Base-by-base conservation (phyloP, 2,888 invertebrate genomes). In the Megamerina dolium region DNA sequence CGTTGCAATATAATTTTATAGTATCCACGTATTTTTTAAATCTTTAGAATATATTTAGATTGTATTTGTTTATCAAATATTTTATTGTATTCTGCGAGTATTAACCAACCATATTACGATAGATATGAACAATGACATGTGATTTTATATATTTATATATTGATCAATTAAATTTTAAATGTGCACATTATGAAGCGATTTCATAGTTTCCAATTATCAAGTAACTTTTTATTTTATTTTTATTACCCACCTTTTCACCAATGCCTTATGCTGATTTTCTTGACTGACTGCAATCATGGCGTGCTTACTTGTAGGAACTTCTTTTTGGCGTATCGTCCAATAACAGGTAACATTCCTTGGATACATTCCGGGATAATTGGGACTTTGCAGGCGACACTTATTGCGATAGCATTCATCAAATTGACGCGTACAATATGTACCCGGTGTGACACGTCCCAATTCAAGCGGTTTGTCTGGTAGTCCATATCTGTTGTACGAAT, bases 211-310 rank as follows among this genome's bases (percentile, higher is more conserved):
- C n/a, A n/a, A n/a, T n/a, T n/a, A n/a, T n/a, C n/a, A n/a, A n/a
- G n/a, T n/a, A n/a, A n/a, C n/a, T n/a, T n/a, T n/a, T n/a, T n/a
- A n/a, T n/a, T n/a, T n/a, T n/a, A 33, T 33, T 33, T 19, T 34
- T 34, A 5, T 18, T 34, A 58, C 59, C 61, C 49, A 69, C 66
- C 68, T 64, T 53, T 65, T 68, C 19, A 68, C 67, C 49, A 71
- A 54, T 34, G 68, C 64, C 58, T 70, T 75, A 75, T 79, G 55
- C 79, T 82, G 74, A 78, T 82, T 82, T 59, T 83, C 82, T 67
- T 88, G 87, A 38, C 83, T 77, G 46, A 91, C 85, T 14, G 87
- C 84, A 57, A 92, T 86, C 86, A 91, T 89, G 27, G 91, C 90
- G 72, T 89, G 88, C 67, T 90, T 90, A 71, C 90, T 90, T 33